Percentiles rank a stretch among this genome's conserved stretches.
Evolutionary conservation across 2,888 invertebrate genomes (phyloP).

Genomic region (Dexiosoma caninum): DNA sequence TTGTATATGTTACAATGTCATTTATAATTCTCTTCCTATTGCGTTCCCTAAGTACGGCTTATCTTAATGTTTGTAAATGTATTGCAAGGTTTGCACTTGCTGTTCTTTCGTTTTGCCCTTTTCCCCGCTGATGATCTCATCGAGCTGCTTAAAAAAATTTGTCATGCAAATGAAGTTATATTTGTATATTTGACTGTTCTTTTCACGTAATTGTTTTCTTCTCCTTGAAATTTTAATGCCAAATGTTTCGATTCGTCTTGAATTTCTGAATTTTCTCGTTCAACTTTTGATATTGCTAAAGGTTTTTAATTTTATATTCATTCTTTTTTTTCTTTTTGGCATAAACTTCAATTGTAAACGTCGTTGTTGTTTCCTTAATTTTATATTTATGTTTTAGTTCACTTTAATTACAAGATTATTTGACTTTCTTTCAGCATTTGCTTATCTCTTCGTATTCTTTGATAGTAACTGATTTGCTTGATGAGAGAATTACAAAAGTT

Average conservation of each 20-base stretch:
- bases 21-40: constrained; percentile 50
- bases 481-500: neutral
- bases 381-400: constrained; percentile 65
- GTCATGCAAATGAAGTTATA: neutral
- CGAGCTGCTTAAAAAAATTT: constrained; percentile 9
- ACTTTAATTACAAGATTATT: constrained; percentile 38
- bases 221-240: no score
- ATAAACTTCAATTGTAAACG: neutral
- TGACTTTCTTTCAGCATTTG: no score
- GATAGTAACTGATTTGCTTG: constrained; percentile 33
- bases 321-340: constrained; percentile 31
- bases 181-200: neutral
- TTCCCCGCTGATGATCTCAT: constrained; percentile 30
- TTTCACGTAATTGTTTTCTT: neutral
- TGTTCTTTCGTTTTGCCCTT: constrained; percentile 24
- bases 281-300: constrained; percentile 10
- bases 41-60: constrained; percentile 40
- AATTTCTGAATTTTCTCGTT: neutral
- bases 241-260: no score
- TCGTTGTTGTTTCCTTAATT: constrained; percentile 14
- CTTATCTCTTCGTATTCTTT: constrained; percentile 40
- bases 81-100: constrained; percentile 37
- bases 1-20: constrained; percentile 29
- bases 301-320: constrained; percentile 49
- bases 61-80: constrained; percentile 51